Conservation (phyloP, 2,888 invertebrate genomes). For the Augochlorella aurata region DNA sequence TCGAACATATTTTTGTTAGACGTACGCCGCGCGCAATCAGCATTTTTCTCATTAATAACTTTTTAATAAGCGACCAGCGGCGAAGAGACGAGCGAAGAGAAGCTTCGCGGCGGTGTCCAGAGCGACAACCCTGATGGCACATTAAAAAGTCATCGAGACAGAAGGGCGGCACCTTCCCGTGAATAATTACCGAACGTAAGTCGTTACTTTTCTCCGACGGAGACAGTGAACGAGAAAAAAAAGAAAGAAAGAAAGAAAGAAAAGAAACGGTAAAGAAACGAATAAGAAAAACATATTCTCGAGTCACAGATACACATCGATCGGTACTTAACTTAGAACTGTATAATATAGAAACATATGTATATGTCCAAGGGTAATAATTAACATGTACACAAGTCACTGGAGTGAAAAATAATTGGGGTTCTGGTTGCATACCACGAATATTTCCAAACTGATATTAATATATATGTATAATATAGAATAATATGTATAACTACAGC, state of each 20-base stretch:
- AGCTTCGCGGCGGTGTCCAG: too few species aligned
- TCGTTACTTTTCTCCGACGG: too few species aligned
- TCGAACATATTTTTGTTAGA: too few species aligned
- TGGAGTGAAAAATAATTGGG: conserved; percentile 67
- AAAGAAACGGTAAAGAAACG: conserved; percentile 8
- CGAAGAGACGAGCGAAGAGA: too few species aligned
- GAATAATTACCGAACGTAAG: too few species aligned
- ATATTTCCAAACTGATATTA: conserved; percentile 72
- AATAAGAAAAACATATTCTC: conserved; percentile 33
- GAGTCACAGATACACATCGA: conserved; percentile 25
- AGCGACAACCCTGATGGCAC: too few species aligned
- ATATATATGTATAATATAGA: conserved; percentile 6
- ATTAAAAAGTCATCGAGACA: too few species aligned
- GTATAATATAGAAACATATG: conserved; percentile 1
- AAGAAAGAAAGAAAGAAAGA: background rate
- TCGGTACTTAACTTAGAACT: background rate
- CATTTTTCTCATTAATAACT: too few species aligned
- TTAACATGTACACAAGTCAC: conserved; percentile 79
- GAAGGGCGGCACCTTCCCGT: too few species aligned
- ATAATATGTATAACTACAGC: conserved; percentile 72
- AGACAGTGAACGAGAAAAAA: too few species aligned
- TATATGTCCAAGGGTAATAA: conserved; percentile 36
- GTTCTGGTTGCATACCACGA: conserved; percentile 78
- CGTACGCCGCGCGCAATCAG: too few species aligned
- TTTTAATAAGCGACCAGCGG: too few species aligned